A percentile compares a stretch with the other conserved stretches of the same genome.
Evolutionary conservation across 2,888 invertebrate species (phyloP).

Genomic region (Amphiduros pacificus): DNA sequence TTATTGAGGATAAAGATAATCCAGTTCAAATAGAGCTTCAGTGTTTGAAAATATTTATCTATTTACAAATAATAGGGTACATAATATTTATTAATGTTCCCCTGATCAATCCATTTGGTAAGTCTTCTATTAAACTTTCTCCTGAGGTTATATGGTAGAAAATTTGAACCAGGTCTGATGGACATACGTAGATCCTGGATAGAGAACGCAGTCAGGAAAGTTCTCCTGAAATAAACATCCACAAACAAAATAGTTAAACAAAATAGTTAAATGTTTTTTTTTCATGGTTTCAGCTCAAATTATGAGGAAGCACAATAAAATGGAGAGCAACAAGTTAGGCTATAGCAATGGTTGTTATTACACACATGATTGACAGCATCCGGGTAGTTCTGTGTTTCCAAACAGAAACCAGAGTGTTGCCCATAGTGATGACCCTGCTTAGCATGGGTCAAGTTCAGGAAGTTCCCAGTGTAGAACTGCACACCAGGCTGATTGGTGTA

Average conservation of each 20-base stretch:
- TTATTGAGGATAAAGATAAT: too few species aligned
- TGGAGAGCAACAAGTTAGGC: not conserved
- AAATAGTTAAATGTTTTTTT: not conserved
- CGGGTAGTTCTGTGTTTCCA: constrained; percentile 91
- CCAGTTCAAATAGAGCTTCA: too few species aligned
- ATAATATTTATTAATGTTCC: too few species aligned
- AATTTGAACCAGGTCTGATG: constrained; percentile 22
- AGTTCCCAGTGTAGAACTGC: constrained; percentile 85
- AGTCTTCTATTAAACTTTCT: too few species aligned
- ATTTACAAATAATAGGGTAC: too few species aligned
- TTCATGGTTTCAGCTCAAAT: too few species aligned
- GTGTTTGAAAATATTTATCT: too few species aligned
- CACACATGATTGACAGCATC: constrained; percentile 74
- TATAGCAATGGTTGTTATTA: too few species aligned
- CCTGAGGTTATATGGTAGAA: not conserved
- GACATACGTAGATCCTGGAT: constrained; percentile 18
- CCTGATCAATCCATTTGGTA: too few species aligned
- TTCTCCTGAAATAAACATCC: constrained; percentile 11
- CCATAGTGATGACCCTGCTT: constrained; percentile 73
- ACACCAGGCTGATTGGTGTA: constrained; percentile 87
- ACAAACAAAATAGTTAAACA: not conserved
- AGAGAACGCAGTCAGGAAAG: constrained; percentile 25
- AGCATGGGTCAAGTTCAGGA: constrained; percentile 66
- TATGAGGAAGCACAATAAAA: too few species aligned
- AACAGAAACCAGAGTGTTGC: constrained; percentile 79